phyloP scores from a whole-genome alignment of 2,888 invertebrate genomes.

The Ametastegia equiseti region DNA sequence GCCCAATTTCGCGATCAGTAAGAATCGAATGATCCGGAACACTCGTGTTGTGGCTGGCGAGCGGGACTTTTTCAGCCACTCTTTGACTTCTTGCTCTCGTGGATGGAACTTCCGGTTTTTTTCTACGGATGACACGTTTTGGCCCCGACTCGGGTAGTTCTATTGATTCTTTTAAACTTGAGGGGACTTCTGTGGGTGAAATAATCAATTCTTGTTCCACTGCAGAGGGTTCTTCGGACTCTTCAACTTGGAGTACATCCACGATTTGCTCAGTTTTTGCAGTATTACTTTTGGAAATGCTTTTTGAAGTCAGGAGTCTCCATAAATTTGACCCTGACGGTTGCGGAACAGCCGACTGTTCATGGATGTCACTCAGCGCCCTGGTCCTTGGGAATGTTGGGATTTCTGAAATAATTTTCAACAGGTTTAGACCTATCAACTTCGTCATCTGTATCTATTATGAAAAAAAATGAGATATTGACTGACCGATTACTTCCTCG shows the following conservation, averaged over 20 bases:
- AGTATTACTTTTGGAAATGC: neutral
- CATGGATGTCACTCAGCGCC: conserved; percentile 33
- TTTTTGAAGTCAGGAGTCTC: conserved; percentile 32
- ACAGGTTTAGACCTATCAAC: neutral
- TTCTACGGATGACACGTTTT: conserved; percentile 49
- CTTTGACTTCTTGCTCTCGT: conserved; percentile 53
- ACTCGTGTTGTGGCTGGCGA: neutral
- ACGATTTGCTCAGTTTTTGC: neutral
- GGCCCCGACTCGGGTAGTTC: neutral
- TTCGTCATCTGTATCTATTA: neutral
- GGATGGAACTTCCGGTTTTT: conserved; percentile 49
- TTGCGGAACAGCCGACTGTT: neutral
- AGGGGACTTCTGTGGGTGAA: neutral
- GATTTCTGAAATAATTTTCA: conserved; percentile 51
- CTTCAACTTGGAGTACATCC: neutral
- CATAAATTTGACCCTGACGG: conserved; percentile 26
- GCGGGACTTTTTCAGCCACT: conserved; percentile 46
- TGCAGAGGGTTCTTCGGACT: neutral
- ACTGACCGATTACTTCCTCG: conserved; percentile 37
- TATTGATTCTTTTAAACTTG: neutral
- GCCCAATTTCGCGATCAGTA: neutral
- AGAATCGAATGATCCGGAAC: neutral
- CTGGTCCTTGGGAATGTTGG: conserved; percentile 54
- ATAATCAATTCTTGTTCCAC: neutral
- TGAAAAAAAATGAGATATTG: neutral